Conservation (phyloP, 64 coral and sea anemone species). For the Porites lutea region DNA sequence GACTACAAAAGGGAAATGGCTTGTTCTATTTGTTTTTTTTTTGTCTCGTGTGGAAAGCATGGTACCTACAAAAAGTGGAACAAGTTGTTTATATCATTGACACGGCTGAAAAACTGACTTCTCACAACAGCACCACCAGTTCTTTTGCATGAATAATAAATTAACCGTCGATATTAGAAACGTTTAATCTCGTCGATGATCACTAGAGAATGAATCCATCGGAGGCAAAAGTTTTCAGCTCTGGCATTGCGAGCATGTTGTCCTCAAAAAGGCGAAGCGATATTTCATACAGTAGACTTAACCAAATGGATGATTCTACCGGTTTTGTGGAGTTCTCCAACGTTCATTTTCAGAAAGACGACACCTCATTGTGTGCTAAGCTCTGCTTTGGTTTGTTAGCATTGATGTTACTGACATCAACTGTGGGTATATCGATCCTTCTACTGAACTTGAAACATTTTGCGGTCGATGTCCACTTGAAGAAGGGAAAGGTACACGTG, state of each 20-base stretch:
- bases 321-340: constrained; percentile 21
- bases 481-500: background rate
- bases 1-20: too few relatives aligned
- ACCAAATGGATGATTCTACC: constrained; percentile 11
- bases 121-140: constrained; percentile 2
- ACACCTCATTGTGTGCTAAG: constrained; percentile 1
- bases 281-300: background rate
- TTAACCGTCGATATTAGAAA: background rate
- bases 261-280: constrained; percentile 23
- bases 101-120: background rate
- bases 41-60: too few relatives aligned
- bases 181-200: background rate
- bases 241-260: background rate
- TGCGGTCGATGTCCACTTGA: background rate
- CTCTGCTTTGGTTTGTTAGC: constrained; percentile 8
- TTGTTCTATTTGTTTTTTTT: background rate
- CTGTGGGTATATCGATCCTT: background rate
- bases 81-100: background rate
- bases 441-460: constrained; percentile 24
- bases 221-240: constrained; percentile 28
- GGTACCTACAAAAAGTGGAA: background rate
- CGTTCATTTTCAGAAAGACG: constrained; percentile 35
- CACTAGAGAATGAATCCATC: constrained; percentile 13
- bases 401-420: constrained; percentile 3
- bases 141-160: constrained; percentile 29